Evolutionary conservation across 2,113 vertebrate genomes (phyloP), one percentile per base, ranked within the genome.

Genomic region (Aegotheles bennettii): DNA sequence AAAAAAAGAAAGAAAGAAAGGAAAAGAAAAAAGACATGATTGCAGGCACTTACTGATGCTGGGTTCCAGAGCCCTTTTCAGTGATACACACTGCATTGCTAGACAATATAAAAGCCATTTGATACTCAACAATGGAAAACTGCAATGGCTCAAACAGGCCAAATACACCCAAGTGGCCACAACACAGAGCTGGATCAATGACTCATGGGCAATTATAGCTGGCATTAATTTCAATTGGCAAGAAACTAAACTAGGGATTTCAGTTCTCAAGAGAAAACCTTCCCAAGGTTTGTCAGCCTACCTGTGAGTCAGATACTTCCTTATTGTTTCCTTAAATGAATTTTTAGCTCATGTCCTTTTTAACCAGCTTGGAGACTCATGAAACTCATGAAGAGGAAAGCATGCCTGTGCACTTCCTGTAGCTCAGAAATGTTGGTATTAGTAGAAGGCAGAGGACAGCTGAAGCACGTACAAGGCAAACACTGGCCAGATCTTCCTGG

Each of bases 91-190:
- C 42, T 51, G 48, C 65, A 47, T 63, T 71, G 45, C 40, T 51
- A 35, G 42, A 67, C 0, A 2, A 87, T 81, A 81, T 15, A 81
- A 93, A 94, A 95, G 86, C 76, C 38, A 77, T 94, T 71, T 84
- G 80, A 47, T 80, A 42, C 60, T 68, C 89, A 81, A 70, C 54
- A 84, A 91, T 91, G 89, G 86, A 86, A 89, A 95, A 74, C 50
- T 0, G 0, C 56, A 71, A 13, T n/a, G 38, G 83, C 83, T 89
- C 77, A 56, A 89, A 67, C 59, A 89, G 80, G 56, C 60, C 86
- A 78, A 89, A 93, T 71, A 67, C 85, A 59, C 85, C 89, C 13
- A 11, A 90, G 88, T 33, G 93, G 65, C 83, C 80, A 40, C 64
- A 70, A 13, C 40, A 13, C 43, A 48, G 84, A 78, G 73, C 18